Conservation (phyloP, 2,888 invertebrate species). For the Hoplodrina blanda region DNA sequence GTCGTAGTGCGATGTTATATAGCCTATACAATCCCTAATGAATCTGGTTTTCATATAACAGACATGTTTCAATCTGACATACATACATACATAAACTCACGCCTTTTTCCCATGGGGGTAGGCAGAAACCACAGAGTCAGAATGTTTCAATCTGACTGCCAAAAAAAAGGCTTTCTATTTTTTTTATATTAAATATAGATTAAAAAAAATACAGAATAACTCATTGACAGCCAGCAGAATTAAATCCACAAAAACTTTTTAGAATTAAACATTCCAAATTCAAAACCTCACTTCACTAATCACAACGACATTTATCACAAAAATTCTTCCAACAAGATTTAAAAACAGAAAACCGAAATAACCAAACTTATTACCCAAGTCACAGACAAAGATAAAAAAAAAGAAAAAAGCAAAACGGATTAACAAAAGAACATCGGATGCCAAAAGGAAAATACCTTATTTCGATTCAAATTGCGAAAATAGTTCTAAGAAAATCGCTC, state of each 20-base stretch:
- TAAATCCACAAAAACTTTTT: not conserved
- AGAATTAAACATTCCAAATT: not conserved
- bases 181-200: not conserved
- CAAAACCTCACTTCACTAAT: not conserved
- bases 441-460: constrained; percentile 66
- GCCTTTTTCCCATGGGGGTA: no score
- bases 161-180: no score
- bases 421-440: constrained; percentile 63
- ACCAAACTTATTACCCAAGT: constrained; percentile 27
- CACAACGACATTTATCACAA: not conserved
- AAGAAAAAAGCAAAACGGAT: constrained; percentile 41
- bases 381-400: constrained; percentile 31
- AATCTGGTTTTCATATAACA: no score
- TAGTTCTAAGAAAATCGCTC: constrained; percentile 66
- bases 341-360: constrained; percentile 21
- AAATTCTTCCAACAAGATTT: constrained; percentile 4
- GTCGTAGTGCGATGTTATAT: no score
- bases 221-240: not conserved
- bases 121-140: no score
- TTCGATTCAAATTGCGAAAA: constrained; percentile 69
- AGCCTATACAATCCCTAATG: no score
- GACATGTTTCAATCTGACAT: no score
- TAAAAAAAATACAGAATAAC: not conserved
- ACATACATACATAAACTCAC: no score
- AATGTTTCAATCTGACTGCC: no score